Percentiles rank a stretch among this genome's conserved stretches.
phyloP scores from a whole-genome alignment of 2,888 invertebrate genomes.

The Hoplodrina blanda region DNA sequence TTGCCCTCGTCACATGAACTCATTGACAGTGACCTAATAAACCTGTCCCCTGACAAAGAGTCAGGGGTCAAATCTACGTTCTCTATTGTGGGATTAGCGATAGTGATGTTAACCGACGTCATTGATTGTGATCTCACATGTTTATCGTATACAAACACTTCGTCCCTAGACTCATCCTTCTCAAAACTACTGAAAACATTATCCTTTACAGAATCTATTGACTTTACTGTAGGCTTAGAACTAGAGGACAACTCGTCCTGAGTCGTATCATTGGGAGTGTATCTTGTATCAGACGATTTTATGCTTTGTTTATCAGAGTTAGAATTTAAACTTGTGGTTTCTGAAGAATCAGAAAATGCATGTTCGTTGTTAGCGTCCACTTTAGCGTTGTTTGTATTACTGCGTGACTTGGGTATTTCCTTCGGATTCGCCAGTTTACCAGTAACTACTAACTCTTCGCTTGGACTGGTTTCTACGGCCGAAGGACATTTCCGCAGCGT shows the following conservation, averaged over 20 bases:
- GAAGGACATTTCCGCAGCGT: slow-evolving; percentile 96
- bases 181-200: slow-evolving; percentile 80
- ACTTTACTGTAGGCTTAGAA: slow-evolving; percentile 84
- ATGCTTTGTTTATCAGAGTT: slow-evolving; percentile 89
- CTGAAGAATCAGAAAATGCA: slow-evolving; percentile 89
- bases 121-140: slow-evolving; percentile 91
- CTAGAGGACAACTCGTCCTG: slow-evolving; percentile 83
- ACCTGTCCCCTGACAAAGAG: slow-evolving; percentile 90
- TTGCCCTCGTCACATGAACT: slow-evolving; percentile 93
- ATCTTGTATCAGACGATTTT: slow-evolving; percentile 84
- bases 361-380: slow-evolving; percentile 83
- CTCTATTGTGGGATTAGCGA: slow-evolving; percentile 94
- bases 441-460: slow-evolving; percentile 81
- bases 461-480: slow-evolving; percentile 91
- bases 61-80: slow-evolving; percentile 93
- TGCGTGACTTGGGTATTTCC: slow-evolving; percentile 72
- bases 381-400: slow-evolving; percentile 70
- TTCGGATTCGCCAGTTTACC: slow-evolving; percentile 75
- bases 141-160: slow-evolving; percentile 82
- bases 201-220: slow-evolving; percentile 82
- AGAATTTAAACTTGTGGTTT: slow-evolving; percentile 88
- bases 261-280: slow-evolving; percentile 84
- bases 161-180: slow-evolving; percentile 83
- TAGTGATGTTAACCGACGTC: slow-evolving; percentile 92
- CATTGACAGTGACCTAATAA: slow-evolving; percentile 91